These are phyloP conservation scores for Pitangus sulphuratus DNA, from an alignment of 2,797 vertebrate genomes.

Conservation along the genomic window DNA sequence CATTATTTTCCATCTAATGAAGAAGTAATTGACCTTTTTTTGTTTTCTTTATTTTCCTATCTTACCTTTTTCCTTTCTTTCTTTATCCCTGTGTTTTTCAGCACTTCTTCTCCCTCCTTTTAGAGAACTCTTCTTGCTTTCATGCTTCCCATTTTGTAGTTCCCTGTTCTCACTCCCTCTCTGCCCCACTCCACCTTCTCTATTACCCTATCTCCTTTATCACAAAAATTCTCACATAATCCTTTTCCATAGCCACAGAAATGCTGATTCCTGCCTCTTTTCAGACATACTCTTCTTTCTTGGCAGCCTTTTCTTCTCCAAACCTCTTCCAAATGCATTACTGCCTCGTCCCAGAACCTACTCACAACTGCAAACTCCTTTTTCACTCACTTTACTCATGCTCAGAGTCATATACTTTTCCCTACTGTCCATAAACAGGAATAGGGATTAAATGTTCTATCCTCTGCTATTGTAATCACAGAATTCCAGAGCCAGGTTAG, in stretches of 20 bases:
- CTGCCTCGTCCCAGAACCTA: background rate
- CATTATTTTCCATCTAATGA: background rate
- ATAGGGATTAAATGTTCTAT: background rate
- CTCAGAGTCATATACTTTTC: background rate
- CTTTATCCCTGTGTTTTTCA: background rate
- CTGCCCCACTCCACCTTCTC: background rate
- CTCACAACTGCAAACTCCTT: background rate
- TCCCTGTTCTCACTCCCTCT: background rate
- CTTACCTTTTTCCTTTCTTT: background rate
- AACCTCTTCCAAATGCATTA: background rate
- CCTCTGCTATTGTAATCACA: background rate
- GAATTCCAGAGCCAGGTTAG: background rate
- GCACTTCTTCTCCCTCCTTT: background rate
- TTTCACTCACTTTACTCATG: background rate
- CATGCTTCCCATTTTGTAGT: background rate
- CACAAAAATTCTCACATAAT: background rate
- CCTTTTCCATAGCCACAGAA: background rate
- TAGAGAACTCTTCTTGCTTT: background rate
- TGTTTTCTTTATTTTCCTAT: background rate
- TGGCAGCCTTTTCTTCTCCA: background rate
- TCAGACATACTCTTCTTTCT: background rate
- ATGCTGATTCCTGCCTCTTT: background rate
- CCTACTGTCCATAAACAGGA: background rate
- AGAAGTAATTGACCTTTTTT: background rate
- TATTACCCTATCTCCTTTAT: background rate